Base-by-base conservation (phyloP, 2,113 vertebrate genomes). In the Nesoenas mayeri region DNA sequence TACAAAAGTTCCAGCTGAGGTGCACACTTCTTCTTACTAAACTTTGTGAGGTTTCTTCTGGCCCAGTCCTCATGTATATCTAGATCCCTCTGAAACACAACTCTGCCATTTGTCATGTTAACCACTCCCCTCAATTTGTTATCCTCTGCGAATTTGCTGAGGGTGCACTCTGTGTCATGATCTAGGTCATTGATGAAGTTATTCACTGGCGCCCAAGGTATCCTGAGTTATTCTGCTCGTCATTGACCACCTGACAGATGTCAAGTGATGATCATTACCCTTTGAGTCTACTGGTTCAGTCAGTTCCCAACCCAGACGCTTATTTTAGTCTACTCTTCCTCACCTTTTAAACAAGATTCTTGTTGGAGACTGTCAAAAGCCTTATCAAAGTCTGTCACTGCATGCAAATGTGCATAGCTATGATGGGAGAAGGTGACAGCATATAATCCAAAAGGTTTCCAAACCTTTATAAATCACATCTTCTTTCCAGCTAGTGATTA, bases 131-230 rank as follows among this genome's bases (percentile, higher is more conserved):
- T 60, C 69, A 75, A 77, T 79, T 82, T 82, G 79, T 26, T 34
- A 67, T 38, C 34, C 40, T 65, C 48, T 62, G 73, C 14, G 75
- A 60, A 93, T 82, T 64, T 93, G 95, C 96, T 94, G 85, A 95
- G 40, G 67, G 19, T 82, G 88, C 85, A 77, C 44, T 56, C 56
- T 85, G 61, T 89, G 87, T 87, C 93, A 91, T 69, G 71, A 93
- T 88, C 74, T 93, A 91, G 90, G 90, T 93, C 81, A 88, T 7
- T 88, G 88, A 94, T 93, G 90, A 89, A 96, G 81, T 57, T 32
- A 91, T 5, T 81, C 44, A 75, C 78, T 85, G 60, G 89, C 1
- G 6, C 19, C 36, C 38, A 53, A 21, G 18, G 15, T 74, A 81
- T 70, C 15, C 77, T 56, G n/a, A 89, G 54, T 28, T 79, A 47